phyloP scores from a whole-genome alignment of 2,888 invertebrate genomes.

The Platycheirus rosarum region DNA sequence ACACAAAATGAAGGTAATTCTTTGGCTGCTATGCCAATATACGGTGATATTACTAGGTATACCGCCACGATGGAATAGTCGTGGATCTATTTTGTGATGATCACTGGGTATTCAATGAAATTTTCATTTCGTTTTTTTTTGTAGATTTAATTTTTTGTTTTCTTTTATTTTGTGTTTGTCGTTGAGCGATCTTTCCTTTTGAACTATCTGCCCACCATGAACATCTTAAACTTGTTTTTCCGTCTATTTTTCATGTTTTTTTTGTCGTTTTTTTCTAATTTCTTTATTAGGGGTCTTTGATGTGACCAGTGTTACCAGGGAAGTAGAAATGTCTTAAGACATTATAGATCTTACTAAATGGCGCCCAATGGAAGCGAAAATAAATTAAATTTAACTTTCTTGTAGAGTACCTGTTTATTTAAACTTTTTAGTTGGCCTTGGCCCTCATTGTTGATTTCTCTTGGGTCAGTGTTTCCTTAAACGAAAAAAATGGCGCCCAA shows the following conservation, averaged over 20 bases:
- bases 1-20: slow-evolving; percentile 25
- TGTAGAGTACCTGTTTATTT: too few relatives aligned
- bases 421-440: too few relatives aligned
- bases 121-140: slow-evolving; percentile 33
- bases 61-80: too few relatives aligned
- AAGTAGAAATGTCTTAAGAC: too few relatives aligned
- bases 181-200: slow-evolving; percentile 25
- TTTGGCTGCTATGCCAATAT: background rate
- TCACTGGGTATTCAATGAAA: slow-evolving; percentile 55
- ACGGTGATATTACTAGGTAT: too few relatives aligned
- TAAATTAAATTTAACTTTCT: too few relatives aligned
- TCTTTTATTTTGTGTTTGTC: slow-evolving; percentile 9
- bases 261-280: slow-evolving; percentile 41
- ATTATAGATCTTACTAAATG: too few relatives aligned
- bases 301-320: background rate
- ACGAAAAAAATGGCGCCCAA: too few relatives aligned
- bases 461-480: too few relatives aligned
- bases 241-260: slow-evolving; percentile 20
- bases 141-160: too few relatives aligned
- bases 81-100: slow-evolving; percentile 46
- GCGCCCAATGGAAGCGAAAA: too few relatives aligned
- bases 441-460: too few relatives aligned
- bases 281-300: slow-evolving; percentile 44
- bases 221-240: slow-evolving; percentile 41
- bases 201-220: slow-evolving; percentile 32